Percentiles rank a stretch among this genome's conserved stretches.
Conservation (phyloP, 2,113 vertebrate genomes). For the Puntigrus tetrazona region DNA sequence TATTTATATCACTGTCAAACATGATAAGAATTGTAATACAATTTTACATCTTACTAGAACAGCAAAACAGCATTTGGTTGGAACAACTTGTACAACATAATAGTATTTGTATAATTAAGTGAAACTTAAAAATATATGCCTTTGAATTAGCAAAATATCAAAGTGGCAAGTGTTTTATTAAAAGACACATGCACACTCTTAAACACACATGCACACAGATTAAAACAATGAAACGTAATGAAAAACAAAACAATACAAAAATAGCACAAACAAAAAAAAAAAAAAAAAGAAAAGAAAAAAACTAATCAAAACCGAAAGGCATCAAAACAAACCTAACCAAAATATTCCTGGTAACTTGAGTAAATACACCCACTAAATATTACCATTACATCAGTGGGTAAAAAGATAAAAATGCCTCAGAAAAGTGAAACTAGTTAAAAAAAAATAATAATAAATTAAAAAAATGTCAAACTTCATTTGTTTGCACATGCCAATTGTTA, state of each 20-base stretch:
- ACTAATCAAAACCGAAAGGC: neutral
- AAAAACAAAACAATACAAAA: neutral
- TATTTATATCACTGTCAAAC: neutral
- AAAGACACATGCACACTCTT: neutral
- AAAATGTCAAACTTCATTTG: neutral
- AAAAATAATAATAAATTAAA: too few relatives aligned
- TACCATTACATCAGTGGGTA: neutral
- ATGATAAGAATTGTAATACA: neutral
- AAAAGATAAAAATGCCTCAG: neutral
- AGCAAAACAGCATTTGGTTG: too few relatives aligned
- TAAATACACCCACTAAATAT: neutral
- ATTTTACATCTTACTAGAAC: neutral
- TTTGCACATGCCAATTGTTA: neutral
- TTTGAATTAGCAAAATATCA: neutral
- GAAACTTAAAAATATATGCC: neutral
- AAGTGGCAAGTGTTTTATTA: neutral
- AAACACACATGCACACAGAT: too few relatives aligned
- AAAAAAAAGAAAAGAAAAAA: neutral
- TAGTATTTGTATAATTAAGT: neutral
- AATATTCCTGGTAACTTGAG: neutral
- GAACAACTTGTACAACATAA: neutral
- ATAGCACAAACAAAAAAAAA: too few relatives aligned
- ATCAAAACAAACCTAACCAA: neutral
- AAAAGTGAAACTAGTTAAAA: neutral
- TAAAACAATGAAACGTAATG: neutral